phyloP scores from a whole-genome alignment of 2,113 vertebrate species.

The Neolamprologus longior region DNA sequence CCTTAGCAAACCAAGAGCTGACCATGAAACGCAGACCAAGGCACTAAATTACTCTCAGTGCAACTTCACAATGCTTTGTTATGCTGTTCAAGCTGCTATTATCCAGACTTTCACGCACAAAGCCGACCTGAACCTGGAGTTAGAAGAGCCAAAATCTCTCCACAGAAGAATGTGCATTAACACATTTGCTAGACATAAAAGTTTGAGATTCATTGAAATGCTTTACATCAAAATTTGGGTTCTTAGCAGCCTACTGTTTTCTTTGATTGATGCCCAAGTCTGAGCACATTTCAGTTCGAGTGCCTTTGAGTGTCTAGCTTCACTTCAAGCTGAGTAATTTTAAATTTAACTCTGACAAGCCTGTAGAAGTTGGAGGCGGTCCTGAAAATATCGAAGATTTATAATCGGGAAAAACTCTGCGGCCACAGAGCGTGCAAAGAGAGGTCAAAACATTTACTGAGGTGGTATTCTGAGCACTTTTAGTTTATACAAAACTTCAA shows the following conservation, averaged over 20 bases:
- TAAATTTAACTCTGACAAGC: neutral
- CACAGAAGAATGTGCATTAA: neutral
- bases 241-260: neutral
- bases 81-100: neutral
- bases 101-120: neutral
- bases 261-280: neutral
- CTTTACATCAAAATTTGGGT: neutral
- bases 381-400: neutral
- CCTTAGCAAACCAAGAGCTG: neutral
- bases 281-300: neutral
- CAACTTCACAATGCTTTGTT: neutral
- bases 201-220: neutral
- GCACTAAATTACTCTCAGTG: neutral
- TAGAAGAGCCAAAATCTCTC: neutral
- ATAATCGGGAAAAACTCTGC: neutral
- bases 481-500: neutral
- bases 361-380: neutral
- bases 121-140: neutral
- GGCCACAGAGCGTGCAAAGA: neutral
- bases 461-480: neutral
- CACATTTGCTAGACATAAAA: neutral
- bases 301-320: neutral
- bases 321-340: neutral
- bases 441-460: neutral
- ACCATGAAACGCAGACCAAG: neutral